Percentiles rank a stretch among this genome's conserved stretches.
phyloP scores from a whole-genome alignment of 2,797 vertebrate genomes.

The Scleropages formosus region DNA sequence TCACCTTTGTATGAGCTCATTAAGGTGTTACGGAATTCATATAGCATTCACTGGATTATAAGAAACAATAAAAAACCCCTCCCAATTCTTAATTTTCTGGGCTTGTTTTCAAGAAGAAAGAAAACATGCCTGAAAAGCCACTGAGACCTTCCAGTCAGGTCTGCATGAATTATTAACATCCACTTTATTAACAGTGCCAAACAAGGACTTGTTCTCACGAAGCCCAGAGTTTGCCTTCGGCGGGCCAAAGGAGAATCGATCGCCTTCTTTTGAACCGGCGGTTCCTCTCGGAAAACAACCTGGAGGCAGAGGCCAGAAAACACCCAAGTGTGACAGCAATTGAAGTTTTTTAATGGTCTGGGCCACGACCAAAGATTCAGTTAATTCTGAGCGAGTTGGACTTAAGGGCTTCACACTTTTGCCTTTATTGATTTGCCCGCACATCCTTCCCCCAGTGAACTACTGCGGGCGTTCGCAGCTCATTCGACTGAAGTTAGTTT shows the following conservation, averaged over 20 bases:
- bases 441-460: background rate
- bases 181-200: slow-evolving; percentile 8
- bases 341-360: background rate
- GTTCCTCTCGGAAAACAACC: background rate
- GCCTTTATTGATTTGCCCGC: background rate
- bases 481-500: background rate
- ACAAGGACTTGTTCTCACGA: background rate
- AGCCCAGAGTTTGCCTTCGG: background rate
- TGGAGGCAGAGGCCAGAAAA: background rate
- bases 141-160: background rate
- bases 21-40: background rate
- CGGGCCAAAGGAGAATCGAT: background rate
- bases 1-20: background rate
- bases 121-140: background rate
- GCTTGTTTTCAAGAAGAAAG: slow-evolving; percentile 7
- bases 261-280: background rate
- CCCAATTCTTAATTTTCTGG: background rate
- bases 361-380: background rate
- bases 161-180: slow-evolving; percentile 1
- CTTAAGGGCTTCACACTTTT: background rate
- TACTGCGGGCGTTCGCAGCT: background rate
- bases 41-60: background rate
- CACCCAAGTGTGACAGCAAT: background rate
- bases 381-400: background rate
- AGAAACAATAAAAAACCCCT: background rate